These are phyloP conservation scores for Sinonovacula constricta DNA, from an alignment of 1,140 invertebrate genomes.

Conservation along the genomic window DNA sequence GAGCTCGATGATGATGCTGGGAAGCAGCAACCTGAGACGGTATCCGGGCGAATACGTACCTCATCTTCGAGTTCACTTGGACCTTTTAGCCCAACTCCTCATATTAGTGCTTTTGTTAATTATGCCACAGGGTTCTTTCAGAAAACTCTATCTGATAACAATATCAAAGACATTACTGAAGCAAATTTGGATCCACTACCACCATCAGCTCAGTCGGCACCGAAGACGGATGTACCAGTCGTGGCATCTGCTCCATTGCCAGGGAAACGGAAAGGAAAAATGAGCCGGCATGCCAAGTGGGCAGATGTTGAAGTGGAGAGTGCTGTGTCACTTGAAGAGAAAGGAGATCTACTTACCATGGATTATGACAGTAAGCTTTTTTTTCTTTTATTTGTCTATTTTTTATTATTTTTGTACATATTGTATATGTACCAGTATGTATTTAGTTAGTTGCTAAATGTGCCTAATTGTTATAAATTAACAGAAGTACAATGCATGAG, in stretches of 20 bases:
- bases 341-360: conserved; percentile 90
- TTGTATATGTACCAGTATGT: neutral
- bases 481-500: no score
- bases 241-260: conserved; percentile 30
- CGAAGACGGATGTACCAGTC: conserved; percentile 37
- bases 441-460: no score
- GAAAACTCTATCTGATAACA: conserved; percentile 65
- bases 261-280: conserved; percentile 28
- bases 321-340: conserved; percentile 94
- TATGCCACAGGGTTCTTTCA: conserved; percentile 79
- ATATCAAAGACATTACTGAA: conserved; percentile 67
- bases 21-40: conserved; percentile 20
- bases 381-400: conserved; percentile 17
- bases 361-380: conserved; percentile 35
- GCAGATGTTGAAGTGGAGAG: conserved; percentile 65
- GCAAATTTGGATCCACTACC: conserved; percentile 35
- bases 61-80: conserved; percentile 56
- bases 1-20: conserved; percentile 34
- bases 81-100: conserved; percentile 61
- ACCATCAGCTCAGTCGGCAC: conserved; percentile 4
- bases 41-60: conserved; percentile 33
- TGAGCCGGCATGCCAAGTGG: conserved; percentile 27
- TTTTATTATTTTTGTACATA: neutral
- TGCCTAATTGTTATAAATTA: no score
- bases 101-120: conserved; percentile 77